These are phyloP conservation scores for Volucella bombylans DNA, from an alignment of 2,888 invertebrate genomes.

Conservation along the genomic window DNA sequence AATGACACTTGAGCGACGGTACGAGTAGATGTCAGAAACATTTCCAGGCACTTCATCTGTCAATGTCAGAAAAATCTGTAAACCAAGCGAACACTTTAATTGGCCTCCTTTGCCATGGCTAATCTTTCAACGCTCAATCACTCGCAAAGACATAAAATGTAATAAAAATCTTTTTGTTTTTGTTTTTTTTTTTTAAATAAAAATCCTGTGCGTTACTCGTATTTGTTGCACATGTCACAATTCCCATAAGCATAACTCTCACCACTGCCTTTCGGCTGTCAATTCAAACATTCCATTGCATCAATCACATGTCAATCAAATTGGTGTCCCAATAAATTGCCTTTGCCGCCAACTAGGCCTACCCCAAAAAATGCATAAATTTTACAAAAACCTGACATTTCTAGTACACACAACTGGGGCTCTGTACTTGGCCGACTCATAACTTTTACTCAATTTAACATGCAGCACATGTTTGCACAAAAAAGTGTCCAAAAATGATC, in stretches of 20 bases:
- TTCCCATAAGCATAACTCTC: slow-evolving; percentile 22
- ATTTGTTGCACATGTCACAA: slow-evolving; percentile 6
- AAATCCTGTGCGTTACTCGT: slow-evolving; percentile 4
- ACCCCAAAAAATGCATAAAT: slow-evolving; percentile 53
- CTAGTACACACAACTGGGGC: slow-evolving; percentile 9
- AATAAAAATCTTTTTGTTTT: not conserved
- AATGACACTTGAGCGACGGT: slow-evolving; percentile 31
- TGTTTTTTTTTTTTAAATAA: not conserved
- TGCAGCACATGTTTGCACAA: slow-evolving; percentile 47
- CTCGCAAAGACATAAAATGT: not conserved
- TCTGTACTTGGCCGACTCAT: slow-evolving; percentile 25
- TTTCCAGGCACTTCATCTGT: not conserved
- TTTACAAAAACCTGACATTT: slow-evolving; percentile 47
- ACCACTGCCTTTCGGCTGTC: slow-evolving; percentile 37
- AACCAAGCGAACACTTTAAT: not conserved
- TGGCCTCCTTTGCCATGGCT: not conserved
- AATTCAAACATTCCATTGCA: slow-evolving; percentile 35
- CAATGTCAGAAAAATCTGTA: not conserved
- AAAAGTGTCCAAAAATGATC: not conserved
- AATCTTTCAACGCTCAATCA: not conserved
- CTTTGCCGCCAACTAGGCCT: slow-evolving; percentile 29
- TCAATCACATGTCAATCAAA: slow-evolving; percentile 25
- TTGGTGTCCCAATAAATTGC: slow-evolving; percentile 35
- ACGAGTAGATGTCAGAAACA: not conserved
- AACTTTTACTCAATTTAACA: slow-evolving; percentile 61